Evolutionary conservation across 53 echinoderm and acorn worm species (phyloP).

Genomic region (Astropecten irregularis): DNA sequence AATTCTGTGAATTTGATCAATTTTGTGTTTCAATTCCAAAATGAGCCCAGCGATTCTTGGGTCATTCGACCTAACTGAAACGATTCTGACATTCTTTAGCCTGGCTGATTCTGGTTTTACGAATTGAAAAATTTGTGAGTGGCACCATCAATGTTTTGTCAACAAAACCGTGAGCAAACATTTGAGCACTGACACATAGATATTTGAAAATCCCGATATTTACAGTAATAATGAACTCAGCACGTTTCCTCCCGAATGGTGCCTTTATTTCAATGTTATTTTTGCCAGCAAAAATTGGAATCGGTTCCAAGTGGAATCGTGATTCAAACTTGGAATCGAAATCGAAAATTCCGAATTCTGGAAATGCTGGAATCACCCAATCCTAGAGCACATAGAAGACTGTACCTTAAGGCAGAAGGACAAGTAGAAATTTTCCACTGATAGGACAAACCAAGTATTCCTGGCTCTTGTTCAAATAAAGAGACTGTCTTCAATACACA

Average conservation of each 20-base stretch:
- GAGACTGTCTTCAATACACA: neutral
- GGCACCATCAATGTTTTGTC: too few relatives aligned
- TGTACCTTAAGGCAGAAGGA: neutral
- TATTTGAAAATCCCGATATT: neutral
- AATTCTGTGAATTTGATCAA: too few relatives aligned
- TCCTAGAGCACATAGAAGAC: neutral
- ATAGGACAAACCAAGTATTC: neutral
- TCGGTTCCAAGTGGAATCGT: too few relatives aligned
- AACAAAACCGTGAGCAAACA: neutral
- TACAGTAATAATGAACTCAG: neutral
- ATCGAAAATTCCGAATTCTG: neutral
- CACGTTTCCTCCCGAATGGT: neutral
- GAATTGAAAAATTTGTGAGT: too few relatives aligned
- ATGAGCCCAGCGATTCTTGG: too few relatives aligned
- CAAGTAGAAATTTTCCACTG: neutral
- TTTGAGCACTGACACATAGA: neutral
- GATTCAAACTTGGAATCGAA: neutral
- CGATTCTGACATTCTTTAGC: too few relatives aligned
- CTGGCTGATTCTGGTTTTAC: too few relatives aligned
- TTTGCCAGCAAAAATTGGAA: too few relatives aligned
- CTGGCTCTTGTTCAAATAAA: neutral
- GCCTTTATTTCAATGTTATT: neutral
- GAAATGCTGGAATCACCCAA: neutral
- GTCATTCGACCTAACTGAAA: too few relatives aligned
- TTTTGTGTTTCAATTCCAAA: too few relatives aligned